These are phyloP conservation scores for Xenopus tropicalis DNA, from an alignment of 2,113 vertebrate species.

Conservation along the genomic window UCB_Xtro_10.0 CM004446.2:81063501-81064000, in stretches of 20 bases:
- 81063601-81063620: slow-evolving; percentile 1
- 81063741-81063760: not conserved
- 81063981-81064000: too few species aligned
- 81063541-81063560: slow-evolving; percentile 10
- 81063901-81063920: too few species aligned
- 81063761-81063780: not conserved
- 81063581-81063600: not conserved
- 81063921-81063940: too few species aligned
- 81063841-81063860: too few species aligned
- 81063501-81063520: slow-evolving; percentile 21
- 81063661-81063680: slow-evolving; percentile 34
- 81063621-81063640: slow-evolving; percentile 7
- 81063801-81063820: too few species aligned
- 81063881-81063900: too few species aligned
- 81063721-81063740: slow-evolving; percentile 14
- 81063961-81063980: too few species aligned
- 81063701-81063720: slow-evolving; percentile 10
- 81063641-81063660: slow-evolving; percentile 26
- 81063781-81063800: not conserved
- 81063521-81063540: slow-evolving; percentile 25
- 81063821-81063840: too few species aligned
- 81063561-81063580: slow-evolving; percentile 2
- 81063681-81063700: slow-evolving; percentile 44
- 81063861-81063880: too few species aligned
- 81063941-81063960: too few species aligned